Conservation (phyloP, 1,140 invertebrate genomes). For the Aphelenchoides fujianensis region DNA sequence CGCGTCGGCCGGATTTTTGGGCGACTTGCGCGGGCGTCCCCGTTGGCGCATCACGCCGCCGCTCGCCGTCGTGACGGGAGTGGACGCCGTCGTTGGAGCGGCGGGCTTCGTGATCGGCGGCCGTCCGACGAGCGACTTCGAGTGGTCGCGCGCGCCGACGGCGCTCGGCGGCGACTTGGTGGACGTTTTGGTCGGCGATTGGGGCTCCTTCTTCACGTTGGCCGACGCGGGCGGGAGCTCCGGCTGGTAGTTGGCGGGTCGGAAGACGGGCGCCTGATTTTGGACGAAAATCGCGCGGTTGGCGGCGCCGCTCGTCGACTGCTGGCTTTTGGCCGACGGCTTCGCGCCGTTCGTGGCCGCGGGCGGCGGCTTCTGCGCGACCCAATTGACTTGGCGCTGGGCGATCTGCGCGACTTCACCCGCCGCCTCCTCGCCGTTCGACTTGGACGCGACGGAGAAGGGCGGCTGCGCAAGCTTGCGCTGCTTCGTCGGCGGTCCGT, state of each 20-base stretch:
- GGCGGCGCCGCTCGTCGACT: background rate
- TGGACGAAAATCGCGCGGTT: background rate
- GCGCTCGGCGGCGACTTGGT: no score
- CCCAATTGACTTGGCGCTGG: background rate
- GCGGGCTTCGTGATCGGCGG: background rate
- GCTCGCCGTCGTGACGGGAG: background rate
- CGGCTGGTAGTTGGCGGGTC: background rate
- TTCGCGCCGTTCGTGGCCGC: background rate
- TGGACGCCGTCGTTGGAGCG: background rate
- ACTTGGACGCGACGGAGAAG: background rate
- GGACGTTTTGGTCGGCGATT: background rate
- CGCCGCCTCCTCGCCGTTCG: background rate
- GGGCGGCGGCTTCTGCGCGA: no score
- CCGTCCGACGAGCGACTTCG: background rate
- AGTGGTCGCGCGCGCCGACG: no score
- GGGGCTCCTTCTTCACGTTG: background rate
- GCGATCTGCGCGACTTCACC: background rate
- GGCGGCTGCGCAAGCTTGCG: background rate
- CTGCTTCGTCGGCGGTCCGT: constrained; percentile 9
- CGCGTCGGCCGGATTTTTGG: no score
- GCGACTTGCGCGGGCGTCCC: background rate
- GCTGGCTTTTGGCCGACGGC: background rate
- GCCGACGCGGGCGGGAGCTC: no score
- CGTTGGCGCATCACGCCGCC: background rate
- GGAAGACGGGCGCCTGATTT: background rate